phyloP scores from a whole-genome alignment of 2,888 invertebrate species.

The Harpalus rubripes region DNA sequence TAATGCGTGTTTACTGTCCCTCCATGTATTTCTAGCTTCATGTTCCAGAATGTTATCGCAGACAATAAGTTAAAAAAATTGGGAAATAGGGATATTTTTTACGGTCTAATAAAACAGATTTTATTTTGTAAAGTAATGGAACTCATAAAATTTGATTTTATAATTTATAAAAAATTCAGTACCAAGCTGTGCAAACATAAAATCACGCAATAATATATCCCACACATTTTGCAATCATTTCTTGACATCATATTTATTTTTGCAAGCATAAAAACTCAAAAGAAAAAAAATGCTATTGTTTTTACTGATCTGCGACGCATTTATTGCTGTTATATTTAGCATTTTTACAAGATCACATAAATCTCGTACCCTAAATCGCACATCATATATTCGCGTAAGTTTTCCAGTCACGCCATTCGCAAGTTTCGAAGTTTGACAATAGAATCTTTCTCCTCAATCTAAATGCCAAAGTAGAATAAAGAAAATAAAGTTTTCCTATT shows the following conservation, averaged over 20 bases:
- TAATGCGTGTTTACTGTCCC: no score
- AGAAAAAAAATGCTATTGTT: slow-evolving; percentile 1
- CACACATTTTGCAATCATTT: slow-evolving; percentile 10
- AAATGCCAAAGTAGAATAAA: slow-evolving; percentile 3
- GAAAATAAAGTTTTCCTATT: slow-evolving; percentile 30
- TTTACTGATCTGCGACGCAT: background rate
- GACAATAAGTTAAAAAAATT: no score
- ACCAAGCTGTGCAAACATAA: background rate
- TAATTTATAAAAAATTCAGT: background rate
- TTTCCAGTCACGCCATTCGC: slow-evolving; percentile 7
- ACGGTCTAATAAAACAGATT: no score
- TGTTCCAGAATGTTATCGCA: no score
- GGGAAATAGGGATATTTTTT: no score
- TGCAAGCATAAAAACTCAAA: background rate
- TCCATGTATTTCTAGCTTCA: no score
- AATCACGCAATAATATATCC: background rate
- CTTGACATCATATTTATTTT: slow-evolving; percentile 21
- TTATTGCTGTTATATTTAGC: slow-evolving; percentile 33
- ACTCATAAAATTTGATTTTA: no score
- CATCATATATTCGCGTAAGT: slow-evolving; percentile 4
- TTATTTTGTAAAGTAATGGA: no score
- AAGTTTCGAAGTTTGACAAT: background rate
- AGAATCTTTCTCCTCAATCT: slow-evolving; percentile 3
- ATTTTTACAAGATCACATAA: slow-evolving; percentile 23
- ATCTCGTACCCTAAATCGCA: background rate